Percentiles rank a stretch among this genome's conserved stretches.
phyloP scores from a whole-genome alignment of 1,140 invertebrate genomes.

The Saccostrea echinata region DNA sequence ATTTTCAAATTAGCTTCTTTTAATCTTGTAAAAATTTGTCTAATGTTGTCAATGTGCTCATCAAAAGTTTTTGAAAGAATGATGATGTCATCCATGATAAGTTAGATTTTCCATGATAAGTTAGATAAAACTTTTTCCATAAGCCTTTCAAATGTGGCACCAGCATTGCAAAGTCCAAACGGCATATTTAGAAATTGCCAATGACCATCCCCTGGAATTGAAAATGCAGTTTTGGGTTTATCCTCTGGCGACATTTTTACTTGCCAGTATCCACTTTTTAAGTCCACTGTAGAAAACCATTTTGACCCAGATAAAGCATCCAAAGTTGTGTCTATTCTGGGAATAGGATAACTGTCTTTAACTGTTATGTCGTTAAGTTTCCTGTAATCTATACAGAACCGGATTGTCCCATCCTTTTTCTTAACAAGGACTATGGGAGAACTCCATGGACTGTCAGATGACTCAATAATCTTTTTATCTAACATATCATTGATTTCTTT shows the following conservation, averaged over 20 bases:
- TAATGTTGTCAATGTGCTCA: neutral
- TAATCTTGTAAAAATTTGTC: constrained; percentile 38
- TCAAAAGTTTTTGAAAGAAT: constrained; percentile 18
- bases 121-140: constrained; percentile 67
- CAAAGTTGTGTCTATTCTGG: constrained; percentile 64
- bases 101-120: constrained; percentile 48
- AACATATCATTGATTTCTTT: constrained; percentile 55
- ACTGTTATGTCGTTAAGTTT: constrained; percentile 53
- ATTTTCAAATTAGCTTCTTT: constrained; percentile 41
- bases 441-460: constrained; percentile 65
- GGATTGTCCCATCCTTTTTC: constrained; percentile 80
- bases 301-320: constrained; percentile 69
- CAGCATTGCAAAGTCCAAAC: no score
- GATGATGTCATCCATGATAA: constrained; percentile 60
- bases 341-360: constrained; percentile 82
- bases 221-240: no score
- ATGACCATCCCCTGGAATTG: no score
- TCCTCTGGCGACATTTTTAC: no score
- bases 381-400: constrained; percentile 49
- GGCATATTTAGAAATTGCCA: no score
- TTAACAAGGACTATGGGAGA: constrained; percentile 76
- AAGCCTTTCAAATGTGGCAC: constrained; percentile 67
- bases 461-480: constrained; percentile 64
- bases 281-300: constrained; percentile 68
- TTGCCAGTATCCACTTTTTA: no score